These are phyloP conservation scores for Periplaneta americana DNA, from an alignment of 1,140 invertebrate genomes.

Conservation along the genomic window DNA sequence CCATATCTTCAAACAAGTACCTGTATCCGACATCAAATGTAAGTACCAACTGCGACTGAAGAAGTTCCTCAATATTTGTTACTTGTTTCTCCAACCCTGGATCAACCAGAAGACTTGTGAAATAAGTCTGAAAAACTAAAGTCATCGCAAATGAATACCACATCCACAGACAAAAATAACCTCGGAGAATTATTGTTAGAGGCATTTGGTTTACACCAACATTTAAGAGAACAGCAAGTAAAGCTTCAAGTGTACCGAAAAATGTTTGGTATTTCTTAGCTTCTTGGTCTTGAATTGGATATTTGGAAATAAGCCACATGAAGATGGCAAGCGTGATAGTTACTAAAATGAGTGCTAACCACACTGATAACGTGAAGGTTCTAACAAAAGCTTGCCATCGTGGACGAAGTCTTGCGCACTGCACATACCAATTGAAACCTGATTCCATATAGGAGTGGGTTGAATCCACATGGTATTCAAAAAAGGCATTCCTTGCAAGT, in stretches of 20 bases:
- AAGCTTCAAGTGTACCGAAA: background rate
- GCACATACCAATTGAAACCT: background rate
- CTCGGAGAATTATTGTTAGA: background rate
- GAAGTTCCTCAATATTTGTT: background rate
- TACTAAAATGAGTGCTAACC: background rate
- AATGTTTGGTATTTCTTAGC: background rate
- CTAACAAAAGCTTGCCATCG: background rate
- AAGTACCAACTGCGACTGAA: background rate
- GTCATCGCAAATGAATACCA: background rate
- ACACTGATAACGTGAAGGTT: background rate
- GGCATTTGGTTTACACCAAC: background rate
- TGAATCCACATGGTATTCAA: background rate
- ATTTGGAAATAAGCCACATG: background rate
- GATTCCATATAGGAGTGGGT: background rate
- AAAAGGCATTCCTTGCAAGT: background rate
- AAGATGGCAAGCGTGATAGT: background rate
- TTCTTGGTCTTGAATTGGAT: background rate
- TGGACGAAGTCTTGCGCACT: background rate
- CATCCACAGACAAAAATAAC: background rate
- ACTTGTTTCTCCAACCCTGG: background rate
- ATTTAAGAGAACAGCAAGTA: background rate
- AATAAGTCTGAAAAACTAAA: background rate
- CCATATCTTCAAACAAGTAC: background rate
- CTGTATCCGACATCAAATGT: background rate
- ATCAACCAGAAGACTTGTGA: background rate